phyloP scores from a whole-genome alignment of 2,113 vertebrate species.

The Alethe diademata region DNA sequence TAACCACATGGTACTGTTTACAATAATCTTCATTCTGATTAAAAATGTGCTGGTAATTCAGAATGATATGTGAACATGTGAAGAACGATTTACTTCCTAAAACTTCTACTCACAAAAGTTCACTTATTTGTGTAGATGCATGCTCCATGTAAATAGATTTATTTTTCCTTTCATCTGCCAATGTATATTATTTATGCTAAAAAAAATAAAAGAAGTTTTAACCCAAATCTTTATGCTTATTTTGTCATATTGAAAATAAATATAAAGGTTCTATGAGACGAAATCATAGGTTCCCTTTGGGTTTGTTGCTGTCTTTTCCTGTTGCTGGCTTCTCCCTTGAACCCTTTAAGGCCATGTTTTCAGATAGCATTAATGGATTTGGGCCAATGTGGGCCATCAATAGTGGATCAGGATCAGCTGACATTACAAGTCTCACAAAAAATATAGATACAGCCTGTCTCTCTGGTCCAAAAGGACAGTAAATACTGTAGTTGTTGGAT shows the following conservation, averaged over 20 bases:
- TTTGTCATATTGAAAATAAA: neutral
- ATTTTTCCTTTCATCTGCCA: neutral
- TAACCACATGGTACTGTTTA: neutral
- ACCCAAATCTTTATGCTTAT: neutral
- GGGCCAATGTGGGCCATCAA: neutral
- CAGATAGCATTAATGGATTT: neutral
- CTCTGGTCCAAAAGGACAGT: neutral
- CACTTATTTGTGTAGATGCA: neutral
- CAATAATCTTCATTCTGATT: neutral
- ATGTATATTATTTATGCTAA: neutral
- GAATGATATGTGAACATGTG: rapidly evolving
- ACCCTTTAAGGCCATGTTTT: neutral
- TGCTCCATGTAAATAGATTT: neutral
- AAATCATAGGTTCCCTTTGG: neutral
- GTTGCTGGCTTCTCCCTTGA: neutral
- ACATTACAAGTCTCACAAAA: neutral
- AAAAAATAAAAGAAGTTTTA: neutral
- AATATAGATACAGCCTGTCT: neutral
- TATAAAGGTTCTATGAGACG: neutral
- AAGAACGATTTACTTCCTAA: neutral
- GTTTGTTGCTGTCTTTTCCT: neutral
- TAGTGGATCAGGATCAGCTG: neutral
- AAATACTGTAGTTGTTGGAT: neutral
- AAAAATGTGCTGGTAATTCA: neutral
- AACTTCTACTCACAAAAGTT: neutral